Percentiles rank a stretch among this genome's conserved stretches.
These are phyloP conservation scores for Epinephelus lanceolatus DNA, from an alignment of 2,113 vertebrate genomes.

Conservation along the genomic window DNA sequence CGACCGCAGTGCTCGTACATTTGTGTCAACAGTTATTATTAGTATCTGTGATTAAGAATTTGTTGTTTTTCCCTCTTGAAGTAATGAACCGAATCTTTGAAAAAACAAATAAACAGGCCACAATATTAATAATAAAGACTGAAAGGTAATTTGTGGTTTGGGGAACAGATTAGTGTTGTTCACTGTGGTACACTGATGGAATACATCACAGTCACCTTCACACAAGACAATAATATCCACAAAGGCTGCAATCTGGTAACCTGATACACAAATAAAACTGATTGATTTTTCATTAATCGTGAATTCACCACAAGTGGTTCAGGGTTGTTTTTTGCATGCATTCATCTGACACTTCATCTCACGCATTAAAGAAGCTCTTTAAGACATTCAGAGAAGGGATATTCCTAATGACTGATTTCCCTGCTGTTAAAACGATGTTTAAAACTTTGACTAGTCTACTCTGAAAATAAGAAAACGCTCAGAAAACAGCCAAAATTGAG, in stretches of 20 bases:
- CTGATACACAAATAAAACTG: background rate
- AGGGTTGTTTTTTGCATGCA: background rate
- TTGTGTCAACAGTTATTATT: constrained; percentile 16
- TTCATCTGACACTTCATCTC: background rate
- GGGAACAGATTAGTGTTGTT: background rate
- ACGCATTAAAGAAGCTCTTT: background rate
- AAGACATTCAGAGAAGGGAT: too few species aligned
- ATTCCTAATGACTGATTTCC: too few species aligned
- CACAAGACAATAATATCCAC: background rate
- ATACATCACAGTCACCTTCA: background rate
- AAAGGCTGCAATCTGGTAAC: constrained; percentile 1
- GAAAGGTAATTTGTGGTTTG: constrained; percentile 20
- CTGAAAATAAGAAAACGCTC: too few species aligned
- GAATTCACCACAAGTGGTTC: background rate
- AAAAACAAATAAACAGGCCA: constrained; percentile 19
- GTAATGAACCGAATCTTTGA: background rate
- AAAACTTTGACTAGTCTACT: too few species aligned
- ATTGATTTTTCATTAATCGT: background rate
- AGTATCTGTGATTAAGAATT: constrained; percentile 9
- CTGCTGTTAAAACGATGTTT: too few species aligned
- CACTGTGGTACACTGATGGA: background rate
- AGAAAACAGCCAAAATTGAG: too few species aligned
- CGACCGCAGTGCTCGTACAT: background rate
- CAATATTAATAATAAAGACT: constrained; percentile 22
- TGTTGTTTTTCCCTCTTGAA: constrained; percentile 1